Evolutionary conservation across 1,140 invertebrate genomes (phyloP).

Genomic region (Ectropis grisescens): DNA sequence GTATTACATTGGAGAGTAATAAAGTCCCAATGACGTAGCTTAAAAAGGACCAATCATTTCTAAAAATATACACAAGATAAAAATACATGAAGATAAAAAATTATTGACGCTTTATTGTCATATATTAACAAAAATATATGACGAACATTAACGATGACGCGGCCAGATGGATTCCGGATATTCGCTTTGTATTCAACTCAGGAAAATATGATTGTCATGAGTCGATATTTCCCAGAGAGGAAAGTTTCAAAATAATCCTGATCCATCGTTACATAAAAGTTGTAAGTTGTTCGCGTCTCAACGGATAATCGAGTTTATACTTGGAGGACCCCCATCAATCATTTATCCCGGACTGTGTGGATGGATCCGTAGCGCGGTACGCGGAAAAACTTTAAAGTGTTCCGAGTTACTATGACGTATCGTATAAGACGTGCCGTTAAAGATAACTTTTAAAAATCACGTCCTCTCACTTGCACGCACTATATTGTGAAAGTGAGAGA

Average conservation of each 20-base stretch:
- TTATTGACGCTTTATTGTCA: no score
- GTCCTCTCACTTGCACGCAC: conserved; percentile 1
- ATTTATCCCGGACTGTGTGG: conserved; percentile 50
- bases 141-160: no score
- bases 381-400: conserved; percentile 62
- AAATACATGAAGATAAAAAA: no score
- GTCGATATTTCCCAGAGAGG: conserved; percentile 41
- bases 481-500: no score
- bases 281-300: conserved; percentile 66
- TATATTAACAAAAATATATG: no score
- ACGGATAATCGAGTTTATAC: conserved; percentile 69
- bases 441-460: no score
- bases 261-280: conserved; percentile 69
- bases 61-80: no score
- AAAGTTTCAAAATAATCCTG: conserved; percentile 60
- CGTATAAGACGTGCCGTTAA: no score
- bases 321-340: conserved; percentile 65
- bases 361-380: conserved; percentile 36
- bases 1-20: no score
- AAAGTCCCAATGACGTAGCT: no score
- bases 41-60: no score
- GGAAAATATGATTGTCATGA: conserved; percentile 63
- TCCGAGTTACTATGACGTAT: conserved; percentile 47
- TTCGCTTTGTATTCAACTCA: conserved; percentile 49
- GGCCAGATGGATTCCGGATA: no score